These are phyloP conservation scores for Acanthurus lineatus DNA, from an alignment of 2,797 vertebrate genomes.

Conservation along the genomic window DNA sequence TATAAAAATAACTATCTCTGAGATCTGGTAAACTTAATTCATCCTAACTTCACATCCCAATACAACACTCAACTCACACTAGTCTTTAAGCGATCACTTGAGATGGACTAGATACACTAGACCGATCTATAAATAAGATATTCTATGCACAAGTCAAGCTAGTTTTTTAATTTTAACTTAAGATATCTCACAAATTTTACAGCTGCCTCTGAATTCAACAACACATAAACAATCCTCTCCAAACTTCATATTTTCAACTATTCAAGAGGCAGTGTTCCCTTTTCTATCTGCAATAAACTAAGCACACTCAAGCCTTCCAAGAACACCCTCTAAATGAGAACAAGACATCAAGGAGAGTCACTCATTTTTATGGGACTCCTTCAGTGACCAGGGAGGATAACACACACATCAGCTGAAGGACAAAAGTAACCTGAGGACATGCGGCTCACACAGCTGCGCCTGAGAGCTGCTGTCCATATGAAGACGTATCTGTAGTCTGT, in stretches of 20 bases:
- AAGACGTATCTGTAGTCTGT: constrained; percentile 16
- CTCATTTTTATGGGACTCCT: constrained; percentile 41
- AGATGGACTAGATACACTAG: neutral
- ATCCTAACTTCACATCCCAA: too few relatives aligned
- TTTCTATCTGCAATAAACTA: constrained; percentile 65
- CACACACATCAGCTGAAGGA: constrained; percentile 30
- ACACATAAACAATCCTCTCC: constrained; percentile 26
- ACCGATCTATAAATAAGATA: neutral
- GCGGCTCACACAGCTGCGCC: constrained; percentile 31
- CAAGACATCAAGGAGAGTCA: constrained; percentile 54
- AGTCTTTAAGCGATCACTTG: too few relatives aligned
- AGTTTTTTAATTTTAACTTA: neutral
- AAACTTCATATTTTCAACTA: constrained; percentile 49
- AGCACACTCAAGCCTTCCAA: constrained; percentile 30
- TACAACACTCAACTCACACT: too few relatives aligned
- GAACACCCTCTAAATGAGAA: constrained; percentile 50
- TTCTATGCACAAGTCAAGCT: neutral
- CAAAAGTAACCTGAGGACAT: constrained; percentile 53
- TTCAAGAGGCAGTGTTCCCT: constrained; percentile 41
- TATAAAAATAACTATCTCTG: too few relatives aligned
- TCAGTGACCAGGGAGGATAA: constrained; percentile 22
- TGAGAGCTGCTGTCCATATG: constrained; percentile 33
- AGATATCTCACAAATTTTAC: neutral
- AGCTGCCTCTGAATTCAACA: neutral
- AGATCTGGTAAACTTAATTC: too few relatives aligned